phyloP scores from a whole-genome alignment of 2,113 vertebrate species.

The Tetrax tetrax region DNA sequence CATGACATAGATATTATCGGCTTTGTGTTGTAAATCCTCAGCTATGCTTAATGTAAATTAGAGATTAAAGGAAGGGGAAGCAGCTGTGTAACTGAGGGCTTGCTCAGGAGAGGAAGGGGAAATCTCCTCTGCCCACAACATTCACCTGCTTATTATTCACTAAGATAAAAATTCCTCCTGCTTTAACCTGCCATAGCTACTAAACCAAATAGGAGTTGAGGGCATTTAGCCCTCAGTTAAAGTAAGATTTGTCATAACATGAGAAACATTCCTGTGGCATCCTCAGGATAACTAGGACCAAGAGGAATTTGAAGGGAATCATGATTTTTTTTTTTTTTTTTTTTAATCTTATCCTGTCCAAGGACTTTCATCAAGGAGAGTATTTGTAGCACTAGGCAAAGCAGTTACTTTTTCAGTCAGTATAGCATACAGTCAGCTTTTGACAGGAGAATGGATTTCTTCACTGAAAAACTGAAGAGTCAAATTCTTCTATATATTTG shows the following conservation, averaged over 20 bases:
- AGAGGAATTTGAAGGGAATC: neutral
- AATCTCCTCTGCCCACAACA: neutral
- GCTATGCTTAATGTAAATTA: constrained; percentile 6
- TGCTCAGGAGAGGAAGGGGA: neutral
- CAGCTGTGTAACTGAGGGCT: neutral
- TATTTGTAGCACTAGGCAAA: neutral
- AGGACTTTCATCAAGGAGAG: neutral
- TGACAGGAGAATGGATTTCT: neutral
- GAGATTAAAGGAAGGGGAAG: constrained; percentile 44
- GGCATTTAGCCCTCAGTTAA: neutral
- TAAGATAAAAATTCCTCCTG: neutral
- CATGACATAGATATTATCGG: neutral
- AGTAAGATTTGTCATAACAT: neutral
- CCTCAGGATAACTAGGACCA: neutral
- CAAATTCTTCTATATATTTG: neutral
- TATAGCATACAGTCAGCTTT: neutral
- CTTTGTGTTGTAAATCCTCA: constrained; percentile 24
- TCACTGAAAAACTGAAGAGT: neutral
- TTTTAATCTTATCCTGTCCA: neutral
- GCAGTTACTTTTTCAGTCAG: neutral
- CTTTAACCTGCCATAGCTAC: neutral
- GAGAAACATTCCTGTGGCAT: neutral
- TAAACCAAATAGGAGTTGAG: neutral
- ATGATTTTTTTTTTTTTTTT: neutral
- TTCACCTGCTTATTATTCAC: neutral